Conservation (phyloP, 2,113 vertebrate genomes). For the Nerophis ophidion region DNA sequence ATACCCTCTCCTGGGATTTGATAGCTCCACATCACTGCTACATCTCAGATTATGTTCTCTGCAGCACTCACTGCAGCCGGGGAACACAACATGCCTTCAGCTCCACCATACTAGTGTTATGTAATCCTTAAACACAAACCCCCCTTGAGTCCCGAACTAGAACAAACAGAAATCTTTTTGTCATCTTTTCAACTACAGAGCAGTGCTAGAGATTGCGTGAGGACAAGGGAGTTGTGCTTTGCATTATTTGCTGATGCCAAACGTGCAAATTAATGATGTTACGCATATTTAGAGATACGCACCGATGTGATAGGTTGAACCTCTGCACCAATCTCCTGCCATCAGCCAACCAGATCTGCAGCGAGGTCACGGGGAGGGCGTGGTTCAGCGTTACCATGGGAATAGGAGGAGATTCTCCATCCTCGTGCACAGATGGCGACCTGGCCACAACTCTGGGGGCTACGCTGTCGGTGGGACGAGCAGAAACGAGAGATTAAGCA, state of each 20-base stretch:
- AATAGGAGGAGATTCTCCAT: slow-evolving; percentile 71
- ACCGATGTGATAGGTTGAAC: slow-evolving; percentile 92
- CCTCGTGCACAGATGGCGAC: slow-evolving; percentile 75
- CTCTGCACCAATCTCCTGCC: slow-evolving; percentile 89
- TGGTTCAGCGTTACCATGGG: slow-evolving; percentile 80
- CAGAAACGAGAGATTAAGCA: slow-evolving; percentile 27
- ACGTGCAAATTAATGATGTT: background rate
- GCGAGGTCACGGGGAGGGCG: slow-evolving; percentile 81
- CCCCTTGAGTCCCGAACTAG: slow-evolving; percentile 9
- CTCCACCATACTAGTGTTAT: slow-evolving; percentile 41
- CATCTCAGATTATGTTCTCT: slow-evolving; percentile 64
- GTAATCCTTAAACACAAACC: slow-evolving; percentile 43
- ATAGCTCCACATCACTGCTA: slow-evolving; percentile 53
- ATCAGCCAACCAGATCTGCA: slow-evolving; percentile 95
- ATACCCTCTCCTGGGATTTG: slow-evolving; percentile 65
- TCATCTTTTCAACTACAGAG: slow-evolving; percentile 6
- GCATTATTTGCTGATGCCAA: slow-evolving; percentile 1
- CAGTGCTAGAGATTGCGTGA: slow-evolving; percentile 31
- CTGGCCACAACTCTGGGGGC: slow-evolving; percentile 85
- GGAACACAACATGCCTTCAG: slow-evolving; percentile 36
- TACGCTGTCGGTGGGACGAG: slow-evolving; percentile 70
- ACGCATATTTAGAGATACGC: slow-evolving; percentile 30
- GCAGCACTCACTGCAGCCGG: slow-evolving; percentile 38
- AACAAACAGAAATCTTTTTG: slow-evolving; percentile 30
- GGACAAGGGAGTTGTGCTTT: slow-evolving; percentile 5